phyloP scores from a whole-genome alignment of 2,113 vertebrate genomes.

The Dunckerocampus dactyliophorus region DNA sequence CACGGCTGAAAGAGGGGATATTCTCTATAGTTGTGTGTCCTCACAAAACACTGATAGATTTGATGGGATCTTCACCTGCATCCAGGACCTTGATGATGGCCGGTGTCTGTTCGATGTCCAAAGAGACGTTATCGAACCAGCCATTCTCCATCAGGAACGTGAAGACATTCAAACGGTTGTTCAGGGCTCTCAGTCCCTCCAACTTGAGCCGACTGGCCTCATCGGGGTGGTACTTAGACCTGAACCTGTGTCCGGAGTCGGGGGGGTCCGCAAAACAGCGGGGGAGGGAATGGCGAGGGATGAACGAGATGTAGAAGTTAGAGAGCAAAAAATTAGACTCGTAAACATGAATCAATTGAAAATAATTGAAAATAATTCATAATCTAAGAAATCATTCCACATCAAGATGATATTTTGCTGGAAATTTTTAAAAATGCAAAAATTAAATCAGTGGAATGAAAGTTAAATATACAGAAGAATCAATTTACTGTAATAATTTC shows the following conservation, averaged over 20 bases:
- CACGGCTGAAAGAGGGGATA: conserved; percentile 71
- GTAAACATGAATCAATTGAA: not conserved
- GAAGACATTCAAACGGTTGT: conserved; percentile 82
- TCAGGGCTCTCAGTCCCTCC: conserved; percentile 78
- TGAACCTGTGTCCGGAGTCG: conserved; percentile 76
- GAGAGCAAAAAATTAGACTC: conserved; percentile 18
- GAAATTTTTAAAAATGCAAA: conserved; percentile 9
- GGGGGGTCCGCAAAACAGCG: conserved; percentile 29
- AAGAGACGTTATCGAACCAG: conserved; percentile 82
- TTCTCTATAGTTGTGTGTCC: not conserved
- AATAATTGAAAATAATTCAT: not conserved
- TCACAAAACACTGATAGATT: not conserved
- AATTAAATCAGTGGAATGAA: conserved; percentile 10
- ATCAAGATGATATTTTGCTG: conserved; percentile 1
- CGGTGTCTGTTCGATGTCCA: conserved; percentile 84
- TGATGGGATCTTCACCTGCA: conserved; percentile 66
- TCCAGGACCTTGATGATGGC: conserved; percentile 86
- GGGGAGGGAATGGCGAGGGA: conserved; percentile 42
- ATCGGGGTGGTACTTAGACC: conserved; percentile 92
- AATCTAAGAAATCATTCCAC: not conserved
- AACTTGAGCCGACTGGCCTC: conserved; percentile 81
- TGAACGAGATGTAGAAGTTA: conserved; percentile 49
- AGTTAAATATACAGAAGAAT: conserved; percentile 2
- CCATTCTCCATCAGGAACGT: conserved; percentile 81
- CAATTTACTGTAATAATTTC: not conserved